These are phyloP conservation scores for Apamea sordens DNA, from an alignment of 2,888 invertebrate genomes.

Conservation along the genomic window DNA sequence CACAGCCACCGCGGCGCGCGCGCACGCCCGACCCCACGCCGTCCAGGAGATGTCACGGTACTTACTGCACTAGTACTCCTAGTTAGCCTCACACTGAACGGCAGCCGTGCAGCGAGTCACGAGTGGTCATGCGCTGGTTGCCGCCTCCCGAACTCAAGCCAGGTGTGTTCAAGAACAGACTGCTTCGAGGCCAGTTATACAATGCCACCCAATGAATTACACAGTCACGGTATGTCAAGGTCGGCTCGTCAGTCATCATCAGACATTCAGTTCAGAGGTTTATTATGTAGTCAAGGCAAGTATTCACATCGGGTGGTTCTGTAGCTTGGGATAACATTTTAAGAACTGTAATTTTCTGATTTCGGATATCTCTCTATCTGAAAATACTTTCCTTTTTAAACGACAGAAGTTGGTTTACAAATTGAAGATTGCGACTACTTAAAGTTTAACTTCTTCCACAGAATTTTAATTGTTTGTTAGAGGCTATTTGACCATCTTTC, in stretches of 20 bases:
- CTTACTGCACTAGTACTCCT: background rate
- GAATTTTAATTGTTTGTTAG: too few species aligned
- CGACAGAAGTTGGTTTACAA: too few species aligned
- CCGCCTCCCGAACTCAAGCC: background rate
- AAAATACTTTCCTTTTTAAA: too few species aligned
- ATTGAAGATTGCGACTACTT: too few species aligned
- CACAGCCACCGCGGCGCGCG: slow-evolving; percentile 53
- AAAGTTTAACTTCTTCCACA: too few species aligned
- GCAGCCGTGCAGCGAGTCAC: background rate
- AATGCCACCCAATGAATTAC: background rate
- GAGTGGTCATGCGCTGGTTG: too few species aligned
- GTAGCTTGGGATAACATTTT: too few species aligned
- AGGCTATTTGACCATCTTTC: too few species aligned
- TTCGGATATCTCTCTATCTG: too few species aligned
- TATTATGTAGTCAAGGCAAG: background rate
- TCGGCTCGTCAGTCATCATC: background rate
- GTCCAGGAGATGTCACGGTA: slow-evolving; percentile 53
- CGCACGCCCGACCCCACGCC: slow-evolving; percentile 66
- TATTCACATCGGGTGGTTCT: too few species aligned
- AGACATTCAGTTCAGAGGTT: background rate
- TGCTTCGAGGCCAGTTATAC: background rate
- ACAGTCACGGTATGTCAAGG: background rate
- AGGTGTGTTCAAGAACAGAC: background rate
- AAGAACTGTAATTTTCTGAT: too few species aligned
- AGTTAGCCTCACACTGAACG: background rate